Conservation (phyloP, 2,797 vertebrate genomes). For the Sternotherus odoratus region DNA sequence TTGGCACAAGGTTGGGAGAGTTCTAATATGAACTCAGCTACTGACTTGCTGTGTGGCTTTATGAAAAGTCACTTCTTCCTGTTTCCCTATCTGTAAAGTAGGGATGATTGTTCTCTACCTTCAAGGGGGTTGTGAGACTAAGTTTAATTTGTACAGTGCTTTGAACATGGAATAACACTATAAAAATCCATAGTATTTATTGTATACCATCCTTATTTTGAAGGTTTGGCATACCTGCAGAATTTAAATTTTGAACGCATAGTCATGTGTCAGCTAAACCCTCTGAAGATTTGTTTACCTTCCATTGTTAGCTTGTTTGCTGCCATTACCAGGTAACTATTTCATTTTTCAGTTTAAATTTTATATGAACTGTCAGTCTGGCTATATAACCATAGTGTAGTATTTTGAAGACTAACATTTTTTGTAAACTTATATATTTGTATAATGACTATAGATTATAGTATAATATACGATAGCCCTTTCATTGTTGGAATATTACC, state of each 20-base stretch:
- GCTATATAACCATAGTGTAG: not conserved
- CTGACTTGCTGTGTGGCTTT: not conserved
- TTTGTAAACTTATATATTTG: not conserved
- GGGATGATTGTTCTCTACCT: not conserved
- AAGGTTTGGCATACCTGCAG: constrained; percentile 93
- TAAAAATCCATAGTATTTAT: not conserved
- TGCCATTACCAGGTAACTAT: constrained; percentile 90
- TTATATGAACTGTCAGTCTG: not conserved
- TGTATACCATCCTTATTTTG: constrained; percentile 18
- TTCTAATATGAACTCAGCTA: not conserved
- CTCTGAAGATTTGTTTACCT: constrained; percentile 94
- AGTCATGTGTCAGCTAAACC: constrained; percentile 95
- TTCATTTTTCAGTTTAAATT: not conserved
- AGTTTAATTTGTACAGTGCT: not conserved
- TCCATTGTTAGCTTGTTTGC: constrained; percentile 93
- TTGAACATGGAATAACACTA: not conserved
- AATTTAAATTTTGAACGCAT: constrained; percentile 94
- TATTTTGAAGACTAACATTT: not conserved
- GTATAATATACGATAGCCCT: not conserved
- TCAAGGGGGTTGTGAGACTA: not conserved
- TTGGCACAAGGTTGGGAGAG: not conserved
- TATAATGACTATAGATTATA: not conserved
- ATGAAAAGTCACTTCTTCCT: not conserved
- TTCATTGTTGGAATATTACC: not conserved
- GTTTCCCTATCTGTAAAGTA: not conserved